Percentiles rank a stretch among this genome's conserved stretches.
Evolutionary conservation across 2,888 invertebrate species (phyloP).

Genomic region (Xylocampa areola): DNA sequence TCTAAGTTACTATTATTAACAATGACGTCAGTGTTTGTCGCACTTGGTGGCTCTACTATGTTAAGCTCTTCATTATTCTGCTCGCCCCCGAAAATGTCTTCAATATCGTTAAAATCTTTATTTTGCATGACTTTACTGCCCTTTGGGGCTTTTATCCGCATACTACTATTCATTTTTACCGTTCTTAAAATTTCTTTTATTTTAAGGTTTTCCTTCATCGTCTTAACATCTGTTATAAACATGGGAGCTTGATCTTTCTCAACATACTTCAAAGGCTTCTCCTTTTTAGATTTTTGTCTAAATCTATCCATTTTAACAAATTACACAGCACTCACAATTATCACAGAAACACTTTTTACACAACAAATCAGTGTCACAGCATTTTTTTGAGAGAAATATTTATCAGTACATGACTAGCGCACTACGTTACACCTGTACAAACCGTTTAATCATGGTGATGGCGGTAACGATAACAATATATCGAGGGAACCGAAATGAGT

Average conservation of each 20-base stretch:
- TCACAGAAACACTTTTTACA: constrained; percentile 45
- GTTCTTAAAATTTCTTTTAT: constrained; percentile 83
- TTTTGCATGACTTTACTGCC: constrained; percentile 81
- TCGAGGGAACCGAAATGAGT: constrained; percentile 65
- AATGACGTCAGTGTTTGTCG: constrained; percentile 72
- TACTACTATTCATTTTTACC: constrained; percentile 85
- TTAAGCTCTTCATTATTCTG: constrained; percentile 42
- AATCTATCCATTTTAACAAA: constrained; percentile 75
- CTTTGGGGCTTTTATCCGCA: constrained; percentile 79
- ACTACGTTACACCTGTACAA: constrained; percentile 80
- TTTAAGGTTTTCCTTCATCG: constrained; percentile 82
- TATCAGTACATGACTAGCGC: constrained; percentile 68
- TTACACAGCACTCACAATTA: constrained; percentile 33
- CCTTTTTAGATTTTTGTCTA: constrained; percentile 78
- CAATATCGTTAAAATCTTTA: constrained; percentile 77
- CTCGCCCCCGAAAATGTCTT: constrained; percentile 70
- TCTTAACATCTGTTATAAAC: constrained; percentile 78
- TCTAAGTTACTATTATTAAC: constrained; percentile 40
- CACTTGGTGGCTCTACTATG: constrained; percentile 64
- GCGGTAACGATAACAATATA: constrained; percentile 76
- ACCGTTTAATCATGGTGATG: constrained; percentile 76
- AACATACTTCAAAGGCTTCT: constrained; percentile 69
- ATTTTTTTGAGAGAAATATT: constrained; percentile 60
- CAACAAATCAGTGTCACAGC: constrained; percentile 51
- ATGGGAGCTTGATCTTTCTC: constrained; percentile 71